Evolutionary conservation across 2,888 invertebrate species (phyloP), one percentile per base, ranked within the genome.

Genomic region (Caenorhabditis sinica): DNA sequence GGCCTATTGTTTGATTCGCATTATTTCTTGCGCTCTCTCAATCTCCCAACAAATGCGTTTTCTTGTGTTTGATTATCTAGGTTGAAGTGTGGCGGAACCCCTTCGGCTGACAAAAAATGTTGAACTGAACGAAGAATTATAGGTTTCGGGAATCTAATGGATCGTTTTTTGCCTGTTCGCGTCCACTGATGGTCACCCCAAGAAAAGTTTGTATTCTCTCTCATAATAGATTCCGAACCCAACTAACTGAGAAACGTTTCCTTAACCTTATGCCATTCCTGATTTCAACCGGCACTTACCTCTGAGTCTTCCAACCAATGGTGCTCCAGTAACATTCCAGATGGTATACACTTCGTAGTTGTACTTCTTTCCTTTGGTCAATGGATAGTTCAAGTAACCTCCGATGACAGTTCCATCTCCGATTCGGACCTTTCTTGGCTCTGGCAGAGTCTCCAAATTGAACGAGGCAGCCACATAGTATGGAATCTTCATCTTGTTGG

Each of bases 391-490:
- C 72, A 93, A 82, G 73, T 91, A 93, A 30, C 93, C 93, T 9
- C 93, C 93, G 72, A 92, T 89, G 23, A 93, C 93, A 6, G 69
- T 79, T 36, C 93, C 93, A 66, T 93, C 92, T 60, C 93, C 93
- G 60, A 93, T 89, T 9, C 87, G 86, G 23, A 88, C 89, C 75
- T 87, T 89, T 56, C 86, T 86, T 30, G 89, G 89, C 60, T 89
- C 83, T n/a, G 89, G 88, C 30, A 93, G 86, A 17, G 93, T 93
- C 63, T 91, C 89, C 43, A 88, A 82, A 82, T 90, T 91, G 89
- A 89, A 93, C n/a, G 92, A 92, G 13, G 89, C 93, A 17, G 92
- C 91, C 28, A 93, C 92, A 79, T 93, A 93, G 86, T 93, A 93
- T 36, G 91, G 92, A 33, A 92, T 88, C 74, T 89, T 88, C 74